Conservation (phyloP, 2,113 vertebrate genomes). For the Nibea albiflora region DNA sequence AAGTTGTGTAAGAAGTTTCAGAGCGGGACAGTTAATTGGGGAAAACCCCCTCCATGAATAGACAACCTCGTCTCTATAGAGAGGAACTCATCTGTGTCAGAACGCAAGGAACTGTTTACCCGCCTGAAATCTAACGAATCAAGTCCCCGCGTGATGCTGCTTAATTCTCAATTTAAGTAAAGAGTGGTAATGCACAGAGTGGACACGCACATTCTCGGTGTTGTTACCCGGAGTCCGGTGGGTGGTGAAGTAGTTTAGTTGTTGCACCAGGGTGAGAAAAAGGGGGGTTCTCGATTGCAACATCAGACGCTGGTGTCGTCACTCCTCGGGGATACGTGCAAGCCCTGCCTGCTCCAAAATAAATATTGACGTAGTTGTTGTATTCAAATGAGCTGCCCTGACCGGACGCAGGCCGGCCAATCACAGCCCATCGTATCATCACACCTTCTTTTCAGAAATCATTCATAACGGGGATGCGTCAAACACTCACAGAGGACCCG, state of each 20-base stretch:
- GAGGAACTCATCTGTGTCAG: slow-evolving; percentile 31
- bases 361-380: slow-evolving; percentile 82
- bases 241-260: slow-evolving; percentile 19
- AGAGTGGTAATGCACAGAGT: background rate
- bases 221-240: slow-evolving; percentile 2
- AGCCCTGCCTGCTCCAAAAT: slow-evolving; percentile 75
- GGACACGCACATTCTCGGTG: background rate
- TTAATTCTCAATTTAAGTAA: slow-evolving; percentile 10
- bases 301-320: slow-evolving; percentile 78
- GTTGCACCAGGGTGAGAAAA: slow-evolving; percentile 50
- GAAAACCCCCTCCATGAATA: slow-evolving; percentile 60
- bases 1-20: slow-evolving; percentile 67
- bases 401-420: slow-evolving; percentile 77
- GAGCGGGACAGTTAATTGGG: slow-evolving; percentile 20
- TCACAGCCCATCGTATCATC: slow-evolving; percentile 78
- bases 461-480: slow-evolving; percentile 87
- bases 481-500: slow-evolving; percentile 80
- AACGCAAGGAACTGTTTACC: slow-evolving; percentile 17
- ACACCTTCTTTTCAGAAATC: slow-evolving; percentile 87
- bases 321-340: slow-evolving; percentile 66
- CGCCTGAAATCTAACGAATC: slow-evolving; percentile 11
- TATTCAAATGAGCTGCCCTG: slow-evolving; percentile 80
- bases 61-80: slow-evolving; percentile 44
- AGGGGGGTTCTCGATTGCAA: slow-evolving; percentile 63
- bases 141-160: background rate